Evolutionary conservation across 1,140 invertebrate species (phyloP), one percentile per base, ranked within the genome.

Genomic region (Aphis craccivora): DNA sequence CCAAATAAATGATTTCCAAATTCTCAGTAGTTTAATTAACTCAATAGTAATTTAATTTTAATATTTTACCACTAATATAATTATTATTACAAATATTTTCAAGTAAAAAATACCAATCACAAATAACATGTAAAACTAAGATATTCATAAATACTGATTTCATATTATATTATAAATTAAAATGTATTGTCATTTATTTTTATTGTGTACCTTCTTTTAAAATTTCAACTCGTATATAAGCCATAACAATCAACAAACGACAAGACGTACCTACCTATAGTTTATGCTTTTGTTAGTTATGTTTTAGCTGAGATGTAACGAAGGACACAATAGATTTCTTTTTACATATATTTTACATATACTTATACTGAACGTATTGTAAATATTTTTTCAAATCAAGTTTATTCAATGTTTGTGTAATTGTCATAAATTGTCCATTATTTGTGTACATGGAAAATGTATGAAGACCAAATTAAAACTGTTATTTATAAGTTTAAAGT

Each of bases 261-360:
- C 60, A 67, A 67, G 60, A 67, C 60, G 60, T 67, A 51, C 48
- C 48, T 48, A 48, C 2, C 48, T 48, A 60, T 14, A 67, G 60
- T 4, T 67, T n/a, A 67, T 67, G 60, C 30, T 67, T 67, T 67
- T 67, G 60, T 67, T 67, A 67, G 25, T 30, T 67, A 67, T 14
- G 11, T n/a, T 67, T 67, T n/a, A 67, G 60, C 60, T 67, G 60
- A 67, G 30, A 67, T n/a, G 11, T 67, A 67, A 67, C 60, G 3
- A 67, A 67, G 30, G 11, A 67, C 60, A 67, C 60, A 67, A 67
- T n/a, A 67, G 30, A 67, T 30, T 30, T 60, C 3, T 40, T 60
- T 67, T 67, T n/a, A 67, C 60, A 67, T 67, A 67, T n/a, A 67
- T n/a, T 67, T 67, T n/a, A 67, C 60, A 30, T 67, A 67, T 67